Percentiles rank a stretch among this genome's conserved stretches.
Conservation (phyloP, 1,140 invertebrate species). For the Helicoverpa zea region DNA sequence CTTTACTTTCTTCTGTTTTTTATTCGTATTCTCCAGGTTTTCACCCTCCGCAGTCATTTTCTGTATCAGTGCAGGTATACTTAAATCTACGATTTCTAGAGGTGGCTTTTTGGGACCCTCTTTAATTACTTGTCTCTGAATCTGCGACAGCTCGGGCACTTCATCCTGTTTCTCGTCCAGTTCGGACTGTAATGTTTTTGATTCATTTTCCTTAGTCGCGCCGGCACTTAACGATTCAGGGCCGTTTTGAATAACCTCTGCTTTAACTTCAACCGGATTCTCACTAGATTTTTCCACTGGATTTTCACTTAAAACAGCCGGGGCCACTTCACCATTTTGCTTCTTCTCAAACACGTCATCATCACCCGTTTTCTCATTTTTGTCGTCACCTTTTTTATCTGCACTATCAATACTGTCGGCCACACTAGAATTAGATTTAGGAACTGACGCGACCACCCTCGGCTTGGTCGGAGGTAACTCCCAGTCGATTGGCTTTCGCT, state of each 20-base stretch:
- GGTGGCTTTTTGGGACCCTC: slow-evolving; percentile 68
- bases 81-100: slow-evolving; percentile 70
- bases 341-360: slow-evolving; percentile 79
- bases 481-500: slow-evolving; percentile 80
- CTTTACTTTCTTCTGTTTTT: slow-evolving; percentile 75
- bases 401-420: slow-evolving; percentile 67
- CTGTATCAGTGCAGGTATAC: slow-evolving; percentile 79
- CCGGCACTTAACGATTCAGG: slow-evolving; percentile 50
- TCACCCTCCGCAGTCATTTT: slow-evolving; percentile 79
- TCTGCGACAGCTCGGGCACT: slow-evolving; percentile 73
- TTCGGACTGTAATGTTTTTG: slow-evolving; percentile 69
- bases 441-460: slow-evolving; percentile 78
- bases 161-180: slow-evolving; percentile 77
- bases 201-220: slow-evolving; percentile 59
- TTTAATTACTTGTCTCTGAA: slow-evolving; percentile 72
- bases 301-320: slow-evolving; percentile 32
- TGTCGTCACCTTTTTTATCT: slow-evolving; percentile 64
- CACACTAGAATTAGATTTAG: slow-evolving; percentile 77
- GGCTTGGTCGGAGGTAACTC: slow-evolving; percentile 79
- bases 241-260: slow-evolving; percentile 69
- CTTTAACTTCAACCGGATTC: slow-evolving; percentile 53
- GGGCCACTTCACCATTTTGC: slow-evolving; percentile 48
- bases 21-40: slow-evolving; percentile 68
- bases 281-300: slow-evolving; percentile 35
- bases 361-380: slow-evolving; percentile 60